Conservation (phyloP, 2,797 vertebrate genomes). For the Mastacembelus armatus region DNA sequence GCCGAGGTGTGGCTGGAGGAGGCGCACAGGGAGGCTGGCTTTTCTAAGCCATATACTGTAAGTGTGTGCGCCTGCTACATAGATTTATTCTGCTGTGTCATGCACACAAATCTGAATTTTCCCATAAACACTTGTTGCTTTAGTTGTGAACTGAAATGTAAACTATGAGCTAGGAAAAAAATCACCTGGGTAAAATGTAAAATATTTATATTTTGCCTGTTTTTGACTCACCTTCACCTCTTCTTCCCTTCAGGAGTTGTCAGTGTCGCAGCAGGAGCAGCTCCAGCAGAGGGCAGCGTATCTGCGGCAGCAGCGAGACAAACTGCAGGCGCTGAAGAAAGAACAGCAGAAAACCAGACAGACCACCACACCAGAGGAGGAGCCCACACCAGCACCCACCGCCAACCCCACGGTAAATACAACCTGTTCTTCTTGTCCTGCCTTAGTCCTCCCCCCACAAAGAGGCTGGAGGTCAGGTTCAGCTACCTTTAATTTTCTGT, state of each 20-base stretch:
- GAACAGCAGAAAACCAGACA: conserved; percentile 84
- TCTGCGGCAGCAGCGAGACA: conserved; percentile 93
- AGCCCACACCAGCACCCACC: conserved; percentile 39
- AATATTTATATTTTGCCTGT: no score
- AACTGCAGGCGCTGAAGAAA: conserved; percentile 90
- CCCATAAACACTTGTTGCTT: no score
- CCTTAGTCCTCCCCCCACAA: neutral
- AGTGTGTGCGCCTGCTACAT: conserved; percentile 65
- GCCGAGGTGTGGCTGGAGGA: conserved; percentile 85
- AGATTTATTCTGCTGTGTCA: neutral
- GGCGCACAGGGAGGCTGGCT: conserved; percentile 83
- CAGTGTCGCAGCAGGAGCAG: conserved; percentile 87
- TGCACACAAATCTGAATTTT: neutral
- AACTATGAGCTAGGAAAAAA: no score
- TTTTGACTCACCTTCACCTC: neutral
- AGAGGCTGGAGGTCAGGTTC: conserved; percentile 1
- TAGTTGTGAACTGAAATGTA: no score
- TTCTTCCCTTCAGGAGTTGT: conserved; percentile 82
- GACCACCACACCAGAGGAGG: conserved; percentile 44
- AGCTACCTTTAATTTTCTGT: neutral
- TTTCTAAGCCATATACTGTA: conserved; percentile 86
- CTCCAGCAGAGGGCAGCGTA: conserved; percentile 93
- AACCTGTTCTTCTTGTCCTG: neutral
- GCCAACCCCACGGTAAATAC: conserved; percentile 63
- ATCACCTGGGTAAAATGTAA: no score